Evolutionary conservation across 2,888 invertebrate species (phyloP).

Genomic region (Mylabris sibirica): DNA sequence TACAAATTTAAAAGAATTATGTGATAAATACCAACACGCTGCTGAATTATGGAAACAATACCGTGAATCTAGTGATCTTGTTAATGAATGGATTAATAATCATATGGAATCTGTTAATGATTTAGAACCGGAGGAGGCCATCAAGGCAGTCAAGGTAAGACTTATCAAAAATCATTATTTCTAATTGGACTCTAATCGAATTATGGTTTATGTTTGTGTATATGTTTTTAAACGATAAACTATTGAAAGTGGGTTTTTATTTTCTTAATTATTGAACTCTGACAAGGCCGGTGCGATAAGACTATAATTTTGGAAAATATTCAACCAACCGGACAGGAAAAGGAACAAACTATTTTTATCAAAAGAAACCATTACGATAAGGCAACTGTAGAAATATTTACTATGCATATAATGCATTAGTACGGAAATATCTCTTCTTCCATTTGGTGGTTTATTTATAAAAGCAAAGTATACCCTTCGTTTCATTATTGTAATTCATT

Average conservation of each 20-base stretch:
- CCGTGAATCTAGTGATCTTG: slow-evolving; percentile 78
- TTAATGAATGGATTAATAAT: slow-evolving; percentile 78
- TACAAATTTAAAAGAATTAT: slow-evolving; percentile 76
- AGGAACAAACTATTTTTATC: slow-evolving; percentile 1
- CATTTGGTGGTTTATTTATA: slow-evolving; percentile 14
- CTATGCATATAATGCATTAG: neutral
- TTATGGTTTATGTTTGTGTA: neutral
- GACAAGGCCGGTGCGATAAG: neutral
- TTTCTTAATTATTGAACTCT: neutral
- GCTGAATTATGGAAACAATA: slow-evolving; percentile 84
- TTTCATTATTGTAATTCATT: neutral
- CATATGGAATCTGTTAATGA: slow-evolving; percentile 77
- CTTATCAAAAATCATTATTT: neutral
- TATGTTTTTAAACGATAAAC: neutral
- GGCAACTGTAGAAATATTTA: neutral
- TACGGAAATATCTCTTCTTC: slow-evolving; percentile 6
- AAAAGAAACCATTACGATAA: neutral
- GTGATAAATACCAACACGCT: slow-evolving; percentile 80
- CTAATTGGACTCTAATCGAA: no score
- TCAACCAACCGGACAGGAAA: neutral
- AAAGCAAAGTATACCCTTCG: neutral
- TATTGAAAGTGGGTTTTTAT: neutral
- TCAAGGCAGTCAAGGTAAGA: slow-evolving; percentile 75
- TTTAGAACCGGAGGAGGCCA: slow-evolving; percentile 75
- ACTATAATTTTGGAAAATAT: neutral